phyloP scores from a whole-genome alignment of 2,113 vertebrate species.

The Excalfactoria chinensis region DNA sequence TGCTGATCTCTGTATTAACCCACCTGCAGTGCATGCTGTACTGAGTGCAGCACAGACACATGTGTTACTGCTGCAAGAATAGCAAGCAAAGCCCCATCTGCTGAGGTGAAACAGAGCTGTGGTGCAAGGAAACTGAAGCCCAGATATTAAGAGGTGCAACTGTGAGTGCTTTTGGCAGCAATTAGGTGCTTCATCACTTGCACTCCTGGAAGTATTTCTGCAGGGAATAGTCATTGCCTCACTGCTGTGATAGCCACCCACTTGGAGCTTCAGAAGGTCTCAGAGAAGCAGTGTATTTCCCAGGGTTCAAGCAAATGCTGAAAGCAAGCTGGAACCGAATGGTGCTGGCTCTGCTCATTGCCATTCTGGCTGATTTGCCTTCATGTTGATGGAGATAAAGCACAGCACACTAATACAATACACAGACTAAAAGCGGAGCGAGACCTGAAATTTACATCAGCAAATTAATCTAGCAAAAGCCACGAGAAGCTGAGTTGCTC shows the following conservation, averaged over 20 bases:
- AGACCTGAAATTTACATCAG: background rate
- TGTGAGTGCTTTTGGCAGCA: background rate
- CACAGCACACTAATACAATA: background rate
- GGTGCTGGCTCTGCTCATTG: background rate
- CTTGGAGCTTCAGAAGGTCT: background rate
- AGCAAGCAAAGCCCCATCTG: background rate
- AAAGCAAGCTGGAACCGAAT: background rate
- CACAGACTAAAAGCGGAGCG: background rate
- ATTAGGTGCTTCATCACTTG: background rate
- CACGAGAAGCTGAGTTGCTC: background rate
- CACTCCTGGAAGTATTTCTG: background rate
- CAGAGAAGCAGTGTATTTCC: background rate
- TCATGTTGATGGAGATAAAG: background rate
- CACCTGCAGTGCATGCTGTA: background rate
- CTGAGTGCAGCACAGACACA: accelerated
- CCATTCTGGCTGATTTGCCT: background rate
- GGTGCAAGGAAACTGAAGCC: background rate
- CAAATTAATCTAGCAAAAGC: background rate
- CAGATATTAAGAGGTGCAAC: background rate
- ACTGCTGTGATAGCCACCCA: background rate
- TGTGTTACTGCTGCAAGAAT: background rate
- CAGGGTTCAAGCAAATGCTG: background rate
- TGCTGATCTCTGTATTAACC: background rate
- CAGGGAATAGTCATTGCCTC: background rate
- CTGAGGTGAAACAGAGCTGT: accelerated